Evolutionary conservation across 2,113 vertebrate species (phyloP), one percentile per base, ranked within the genome.

Genomic region (Corydoras sp.): DNA sequence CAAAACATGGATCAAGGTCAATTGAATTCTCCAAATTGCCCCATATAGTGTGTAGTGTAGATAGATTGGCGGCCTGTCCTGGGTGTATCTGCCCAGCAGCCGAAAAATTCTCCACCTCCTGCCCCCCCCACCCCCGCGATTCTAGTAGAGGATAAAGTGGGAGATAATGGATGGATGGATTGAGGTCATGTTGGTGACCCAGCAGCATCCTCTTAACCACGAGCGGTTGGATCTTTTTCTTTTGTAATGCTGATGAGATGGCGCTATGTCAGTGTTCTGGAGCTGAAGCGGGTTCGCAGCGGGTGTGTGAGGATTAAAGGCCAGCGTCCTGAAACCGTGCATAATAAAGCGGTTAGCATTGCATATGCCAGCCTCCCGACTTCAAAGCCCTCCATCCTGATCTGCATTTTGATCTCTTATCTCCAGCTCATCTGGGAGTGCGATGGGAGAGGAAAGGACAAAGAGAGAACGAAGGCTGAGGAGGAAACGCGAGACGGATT

Each of bases 231-330:
- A 63, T 61, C 30, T 55, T 56, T 55, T 54, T 43, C 35, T 12
- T 58, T 54, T 49, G 69, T 69, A 69, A 54, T 75, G 73, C 73
- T 72, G 73, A 72, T 75, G 68, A 53, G 29, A 58, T 29, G 43
- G 54, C 54, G 48, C 53, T 62, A 59, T 35, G 8, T 51, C 18
- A 11, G 55, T 55, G n/a, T 56, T n/a, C 56, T 12, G 8, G 2
- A 50, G 18, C 72, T 67, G 48, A 32, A 32, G 69, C 13, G 62
- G 62, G 53, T 62, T 58, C 65, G 50, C 72, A 68, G 75, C 75
- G 62, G 79, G 76, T 72, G 69, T 66, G 43, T 50, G 3, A 58
- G 61, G 65, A 76, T 69, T 71, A 79, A 76, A 79, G 69, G 69
- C 43, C 31, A 49, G 10, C 48, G 49, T 70, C 68, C 69, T 30